phyloP scores from a whole-genome alignment of 30 jellyfish, hydroid and myxozoan genomes.

The Turritopsis rubra region DNA sequence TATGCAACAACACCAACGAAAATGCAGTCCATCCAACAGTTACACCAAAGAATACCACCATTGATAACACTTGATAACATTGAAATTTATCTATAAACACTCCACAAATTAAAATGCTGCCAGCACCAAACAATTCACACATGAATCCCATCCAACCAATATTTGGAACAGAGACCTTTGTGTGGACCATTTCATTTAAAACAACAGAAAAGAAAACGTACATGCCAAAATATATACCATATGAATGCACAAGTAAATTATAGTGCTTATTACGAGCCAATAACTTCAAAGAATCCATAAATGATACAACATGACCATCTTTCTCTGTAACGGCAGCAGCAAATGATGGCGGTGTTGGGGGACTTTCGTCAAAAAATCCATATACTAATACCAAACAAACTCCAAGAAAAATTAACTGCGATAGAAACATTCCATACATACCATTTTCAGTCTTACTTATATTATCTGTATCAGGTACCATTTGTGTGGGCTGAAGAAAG shows the following conservation, averaged over 20 bases:
- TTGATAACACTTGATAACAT: slow-evolving; percentile 31
- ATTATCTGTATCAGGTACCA: slow-evolving; percentile 48
- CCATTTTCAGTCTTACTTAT: slow-evolving; percentile 34
- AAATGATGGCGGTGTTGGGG: slow-evolving; percentile 49
- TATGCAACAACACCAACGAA: slow-evolving; percentile 33
- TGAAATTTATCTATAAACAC: slow-evolving; percentile 35
- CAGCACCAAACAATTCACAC: slow-evolving; percentile 41
- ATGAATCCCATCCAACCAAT: slow-evolving; percentile 90
- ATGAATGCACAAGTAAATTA: slow-evolving; percentile 49
- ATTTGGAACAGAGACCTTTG: slow-evolving; percentile 23
- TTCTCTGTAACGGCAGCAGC: slow-evolving; percentile 22
- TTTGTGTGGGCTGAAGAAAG: slow-evolving; percentile 60
- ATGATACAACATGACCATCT: slow-evolving; percentile 5
- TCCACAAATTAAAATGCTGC: slow-evolving; percentile 38
- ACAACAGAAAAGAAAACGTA: slow-evolving; percentile 33
- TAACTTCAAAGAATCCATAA: slow-evolving; percentile 30
- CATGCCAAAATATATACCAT: slow-evolving; percentile 59
- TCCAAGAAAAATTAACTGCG: slow-evolving; percentile 47
- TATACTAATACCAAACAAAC: slow-evolving; percentile 27
- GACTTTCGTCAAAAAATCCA: slow-evolving; percentile 45
- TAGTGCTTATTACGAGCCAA: slow-evolving; percentile 41
- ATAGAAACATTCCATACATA: slow-evolving; percentile 24
- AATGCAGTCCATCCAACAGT: slow-evolving; percentile 46
- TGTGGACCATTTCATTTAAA: slow-evolving; percentile 30
- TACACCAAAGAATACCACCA: slow-evolving; percentile 25